Conservation (phyloP, 2,797 vertebrate species). For the Lepus oiostolus region DNA sequence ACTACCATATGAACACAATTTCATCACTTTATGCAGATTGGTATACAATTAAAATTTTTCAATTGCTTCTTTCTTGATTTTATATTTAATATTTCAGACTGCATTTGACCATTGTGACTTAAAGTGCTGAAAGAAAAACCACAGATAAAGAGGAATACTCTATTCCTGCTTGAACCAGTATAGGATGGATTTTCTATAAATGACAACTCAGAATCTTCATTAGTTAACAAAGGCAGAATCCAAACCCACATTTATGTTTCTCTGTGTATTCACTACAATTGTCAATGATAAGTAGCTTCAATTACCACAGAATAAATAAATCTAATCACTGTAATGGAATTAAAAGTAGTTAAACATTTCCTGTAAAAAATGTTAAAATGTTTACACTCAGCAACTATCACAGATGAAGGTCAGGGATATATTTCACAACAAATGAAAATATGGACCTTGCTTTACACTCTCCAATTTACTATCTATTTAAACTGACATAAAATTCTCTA, state of each 20-base stretch:
- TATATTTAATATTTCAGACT: too few relatives aligned
- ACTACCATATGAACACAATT: too few relatives aligned
- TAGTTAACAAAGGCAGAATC: slow-evolving; percentile 12
- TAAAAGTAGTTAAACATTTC: slow-evolving; percentile 40
- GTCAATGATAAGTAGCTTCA: not conserved
- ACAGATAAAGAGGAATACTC: too few relatives aligned
- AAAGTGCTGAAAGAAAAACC: too few relatives aligned
- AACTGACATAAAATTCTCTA: slow-evolving; percentile 13
- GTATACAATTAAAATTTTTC: too few relatives aligned
- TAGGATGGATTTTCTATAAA: slow-evolving; percentile 3
- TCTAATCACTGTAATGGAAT: slow-evolving; percentile 37
- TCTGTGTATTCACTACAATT: not conserved
- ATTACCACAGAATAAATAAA: not conserved
- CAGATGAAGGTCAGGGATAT: not conserved
- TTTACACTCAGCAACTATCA: slow-evolving; percentile 39
- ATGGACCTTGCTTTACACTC: not conserved
- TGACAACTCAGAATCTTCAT: not conserved
- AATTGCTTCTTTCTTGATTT: too few relatives aligned
- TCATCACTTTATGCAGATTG: too few relatives aligned
- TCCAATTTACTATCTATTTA: not conserved
- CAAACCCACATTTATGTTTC: not conserved
- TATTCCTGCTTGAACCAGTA: not conserved
- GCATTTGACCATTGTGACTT: too few relatives aligned
- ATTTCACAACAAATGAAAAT: slow-evolving; percentile 53
- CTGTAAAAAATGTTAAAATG: slow-evolving; percentile 28